phyloP scores from a whole-genome alignment of 2,888 invertebrate genomes.

The Fissipunctia ypsillon region DNA sequence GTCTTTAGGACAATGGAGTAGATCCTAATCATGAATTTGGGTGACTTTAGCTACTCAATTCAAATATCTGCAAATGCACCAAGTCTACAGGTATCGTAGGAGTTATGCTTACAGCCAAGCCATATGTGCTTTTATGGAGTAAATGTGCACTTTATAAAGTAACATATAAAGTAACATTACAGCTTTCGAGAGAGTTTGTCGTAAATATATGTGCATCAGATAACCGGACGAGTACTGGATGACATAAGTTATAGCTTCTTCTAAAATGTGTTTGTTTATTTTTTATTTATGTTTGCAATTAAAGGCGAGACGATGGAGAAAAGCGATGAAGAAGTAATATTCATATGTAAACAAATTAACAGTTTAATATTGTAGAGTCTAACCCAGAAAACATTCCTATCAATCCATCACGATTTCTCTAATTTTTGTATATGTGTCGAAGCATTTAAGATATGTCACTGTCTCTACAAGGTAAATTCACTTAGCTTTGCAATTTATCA shows the following conservation, averaged over 20 bases:
- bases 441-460: neutral
- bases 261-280: constrained; percentile 44
- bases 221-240: constrained; percentile 25
- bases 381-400: constrained; percentile 1
- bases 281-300: constrained; percentile 23
- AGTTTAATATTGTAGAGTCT: neutral
- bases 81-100: neutral
- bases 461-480: neutral
- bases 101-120: neutral
- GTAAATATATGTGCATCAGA: constrained; percentile 57
- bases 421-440: constrained; percentile 7
- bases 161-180: constrained; percentile 46
- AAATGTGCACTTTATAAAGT: constrained; percentile 55
- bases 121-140: constrained; percentile 11
- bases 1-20: constrained; percentile 7
- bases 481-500: neutral
- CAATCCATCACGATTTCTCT: neutral
- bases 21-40: constrained; percentile 4
- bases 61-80: neutral
- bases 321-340: neutral
- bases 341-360: constrained; percentile 2
- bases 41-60: constrained; percentile 10
- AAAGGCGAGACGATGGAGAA: neutral
- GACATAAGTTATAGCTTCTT: constrained; percentile 53
- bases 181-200: constrained; percentile 59